These are phyloP conservation scores for Corythoichthys intestinalis DNA, from an alignment of 2,113 vertebrate genomes.

Conservation along the genomic window DNA sequence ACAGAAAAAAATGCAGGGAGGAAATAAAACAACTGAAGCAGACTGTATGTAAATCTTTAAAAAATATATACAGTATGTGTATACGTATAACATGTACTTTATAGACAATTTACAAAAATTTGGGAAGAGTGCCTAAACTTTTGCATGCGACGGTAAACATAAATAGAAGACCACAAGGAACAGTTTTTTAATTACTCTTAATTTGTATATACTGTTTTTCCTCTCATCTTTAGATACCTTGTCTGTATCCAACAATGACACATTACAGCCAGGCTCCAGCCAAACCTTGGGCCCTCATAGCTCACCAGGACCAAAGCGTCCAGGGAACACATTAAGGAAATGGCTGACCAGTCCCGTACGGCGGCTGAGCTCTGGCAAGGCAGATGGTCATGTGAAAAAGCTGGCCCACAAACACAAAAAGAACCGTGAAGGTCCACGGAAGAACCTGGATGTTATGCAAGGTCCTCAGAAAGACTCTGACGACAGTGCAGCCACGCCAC, in stretches of 20 bases:
- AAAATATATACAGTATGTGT: no score
- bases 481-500: conserved; percentile 91
- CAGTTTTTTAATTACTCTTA: not conserved
- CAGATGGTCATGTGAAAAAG: conserved; percentile 94
- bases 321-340: conserved; percentile 93
- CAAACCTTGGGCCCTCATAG: conserved; percentile 91
- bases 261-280: conserved; percentile 84
- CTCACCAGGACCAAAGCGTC: conserved; percentile 94
- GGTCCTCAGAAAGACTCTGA: conserved; percentile 95
- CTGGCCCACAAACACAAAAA: conserved; percentile 98
- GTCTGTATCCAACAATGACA: conserved; percentile 92
- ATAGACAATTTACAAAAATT: no score
- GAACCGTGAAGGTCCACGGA: conserved; percentile 84
- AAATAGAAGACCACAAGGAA: no score
- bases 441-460: conserved; percentile 82
- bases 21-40: not conserved
- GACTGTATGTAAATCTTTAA: not conserved
- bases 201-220: not conserved
- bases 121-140: not conserved
- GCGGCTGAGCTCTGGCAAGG: conserved; percentile 94
- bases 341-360: conserved; percentile 97
- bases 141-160: not conserved
- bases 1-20: not conserved
- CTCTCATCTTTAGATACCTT: conserved; percentile 78
- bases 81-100: no score